Base-by-base conservation (phyloP, 2,113 vertebrate genomes). In the Tiliqua scincoides region DNA sequence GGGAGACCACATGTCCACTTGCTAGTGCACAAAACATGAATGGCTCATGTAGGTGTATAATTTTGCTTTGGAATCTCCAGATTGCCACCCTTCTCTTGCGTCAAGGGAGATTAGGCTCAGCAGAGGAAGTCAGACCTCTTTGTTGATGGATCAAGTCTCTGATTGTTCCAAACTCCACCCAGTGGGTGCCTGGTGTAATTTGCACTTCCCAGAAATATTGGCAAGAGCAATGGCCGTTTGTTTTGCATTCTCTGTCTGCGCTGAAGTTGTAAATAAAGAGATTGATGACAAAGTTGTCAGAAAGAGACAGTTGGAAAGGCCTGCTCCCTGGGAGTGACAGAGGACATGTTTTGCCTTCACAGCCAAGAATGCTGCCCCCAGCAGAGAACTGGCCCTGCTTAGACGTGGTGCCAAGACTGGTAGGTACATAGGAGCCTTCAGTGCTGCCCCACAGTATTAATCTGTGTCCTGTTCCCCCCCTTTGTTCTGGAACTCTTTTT, bases 251-350 rank as follows among this genome's bases (percentile, higher is more conserved):
- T 91, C 95, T 87, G 96, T 96, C 98, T 97, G 97, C 97, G 97
- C 96, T 85, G 93, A 96, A 98, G 97, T 98, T 97, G 98, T 97
- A 98, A 98, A 98, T 98, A 97, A 98, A 98, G 98, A 98, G 98
- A 99, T 98, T 98, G 98, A 98, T 99, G 98, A 98, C 97, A 91
- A 94, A 96, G 96, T 97, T 98, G 98, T 98, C 75, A 96, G 92
- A 95, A 98, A 97, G 98, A 98, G 98, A 98, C 98, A 99, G 97
- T 98, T 98, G 98, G 98, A 98, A 97, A 98, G 98, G 96, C 96
- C 96, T 94, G 95, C 97, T 97, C 97, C 92, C 97, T 96, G 85
- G 98, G 98, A 98, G 97, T 97, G 98, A 98, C 98, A 98, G 98
- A 98, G 98, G 98, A 97, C 98, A 96, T 63, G 96, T 95, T 98